Evolutionary conservation across 2,888 invertebrate species (phyloP), one percentile per base, ranked within the genome.

Genomic region (Resseliella maxima): DNA sequence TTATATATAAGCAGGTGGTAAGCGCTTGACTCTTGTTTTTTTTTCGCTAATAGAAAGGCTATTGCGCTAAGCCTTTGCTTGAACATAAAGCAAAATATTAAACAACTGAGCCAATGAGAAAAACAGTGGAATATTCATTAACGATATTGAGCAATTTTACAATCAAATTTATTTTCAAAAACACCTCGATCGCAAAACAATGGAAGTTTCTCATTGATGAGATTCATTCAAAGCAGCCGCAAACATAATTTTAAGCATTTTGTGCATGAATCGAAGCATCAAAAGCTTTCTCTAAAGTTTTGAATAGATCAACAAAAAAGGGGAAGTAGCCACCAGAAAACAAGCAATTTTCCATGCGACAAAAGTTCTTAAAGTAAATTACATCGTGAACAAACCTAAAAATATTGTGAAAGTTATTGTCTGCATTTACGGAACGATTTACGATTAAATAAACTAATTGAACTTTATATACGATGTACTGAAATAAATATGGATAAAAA

Each of bases 141-240:
- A 72, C 72, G 31, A 72, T 72, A 81, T 36, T 36, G 18, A 81
- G 36, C 36, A 83, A 83, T 83, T 83, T 83, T n/a, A 38, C 83
- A 83, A 83, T 83, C 24, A 83, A 83, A 83, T 83, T 38, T 18
- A 38, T 83, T 83, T 83, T 83, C 83, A 83, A n/a, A 83, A 38
- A 38, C 38, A 38, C 83, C 36, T 36, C 83, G n/a, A 8, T 83
- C 6, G 3, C 72, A 18, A 24, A 64, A 83, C 72, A 72, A 72
- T 72, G 41, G 83, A n/a, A 8, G n/a, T 83, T 38, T 38, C 38
- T 83, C 83, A 38, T 36, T 38, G 38, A 83, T 83, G 83, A 24
- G 6, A 83, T 83, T 38, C 10, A 38, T 83, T 83, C 83, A 38
- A n/a, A 83, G 21, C 38, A 38, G 21, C 8, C 6, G 36, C 6